Evolutionary conservation across 2,888 invertebrate species (phyloP), one percentile per base, ranked within the genome.

Genomic region (Dorcus parallelipipedus): DNA sequence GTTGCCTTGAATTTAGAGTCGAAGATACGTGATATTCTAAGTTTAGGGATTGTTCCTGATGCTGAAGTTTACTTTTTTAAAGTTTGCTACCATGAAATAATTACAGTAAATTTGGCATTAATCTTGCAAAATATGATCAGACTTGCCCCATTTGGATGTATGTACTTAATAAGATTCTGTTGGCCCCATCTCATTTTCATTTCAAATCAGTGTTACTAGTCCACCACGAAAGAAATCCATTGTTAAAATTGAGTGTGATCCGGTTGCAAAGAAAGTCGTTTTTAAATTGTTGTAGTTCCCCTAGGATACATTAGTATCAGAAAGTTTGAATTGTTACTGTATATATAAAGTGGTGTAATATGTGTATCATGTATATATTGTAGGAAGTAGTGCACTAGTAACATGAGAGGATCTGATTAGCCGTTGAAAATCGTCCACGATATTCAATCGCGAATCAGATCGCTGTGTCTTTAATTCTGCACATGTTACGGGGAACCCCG

Each of bases 311-410:
- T 42, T 9, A 42, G 45, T 45, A 45, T 45, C 14, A 23, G 20
- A 20, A 54, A 39, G 51, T 45, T 33, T 20, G 38, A 49, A 60
- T 39, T 51, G 47, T 56, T 56, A 52, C 54, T 66, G 66, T 66
- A 66, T 56, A 67, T 65, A 33, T 33, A 64, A 58, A 56, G 60
- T 56, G 54, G 50, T 60, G 59, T 64, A 64, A 64, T 53, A 59
- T 64, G 56, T 56, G 57, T 56, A 59, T 59, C 20, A 63, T 67
- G 63, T 64, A 63, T 65, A 65, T 65, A 67, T 53, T 58, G 60
- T 58, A 56, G 58, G 52, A 55, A 43, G 57, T 66, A 67, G 67
- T 69, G 70, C 56, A 68, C 69, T 70, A 69, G 69, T 70, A 71
- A 70, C 69, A 69, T 67, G 51, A 45, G 38, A 49, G 2, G 9